Evolutionary conservation across 2,113 vertebrate species (phyloP).

Genomic region (Eublepharis macularius): DNA sequence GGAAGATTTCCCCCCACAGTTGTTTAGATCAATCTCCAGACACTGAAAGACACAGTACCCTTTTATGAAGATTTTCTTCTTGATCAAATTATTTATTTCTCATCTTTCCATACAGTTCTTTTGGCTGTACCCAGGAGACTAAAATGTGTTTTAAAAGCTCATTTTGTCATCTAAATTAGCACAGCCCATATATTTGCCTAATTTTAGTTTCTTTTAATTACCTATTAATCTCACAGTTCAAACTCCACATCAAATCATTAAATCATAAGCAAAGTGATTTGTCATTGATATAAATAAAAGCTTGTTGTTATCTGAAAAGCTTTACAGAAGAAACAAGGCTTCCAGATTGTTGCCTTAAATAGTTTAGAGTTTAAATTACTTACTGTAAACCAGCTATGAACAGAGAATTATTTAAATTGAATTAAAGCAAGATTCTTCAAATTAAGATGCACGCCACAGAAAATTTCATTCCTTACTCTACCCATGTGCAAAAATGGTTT

Average conservation of each 20-base stretch:
- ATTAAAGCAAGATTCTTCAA: neutral
- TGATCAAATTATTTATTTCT: rapidly evolving
- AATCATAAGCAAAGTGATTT: neutral
- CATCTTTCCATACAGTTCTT: rapidly evolving
- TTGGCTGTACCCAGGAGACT: neutral
- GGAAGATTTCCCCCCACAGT: too few species aligned
- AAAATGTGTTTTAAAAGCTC: constrained; percentile 1
- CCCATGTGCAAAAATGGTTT: neutral
- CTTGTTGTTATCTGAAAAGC: neutral
- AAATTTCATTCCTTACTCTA: neutral
- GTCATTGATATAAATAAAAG: neutral
- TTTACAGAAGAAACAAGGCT: neutral
- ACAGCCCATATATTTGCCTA: neutral
- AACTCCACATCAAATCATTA: neutral
- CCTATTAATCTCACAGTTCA: neutral
- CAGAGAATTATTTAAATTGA: constrained; percentile 1
- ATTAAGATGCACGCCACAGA: neutral
- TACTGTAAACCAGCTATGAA: neutral
- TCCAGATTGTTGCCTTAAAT: neutral
- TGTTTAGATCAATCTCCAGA: neutral
- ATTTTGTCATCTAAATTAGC: neutral
- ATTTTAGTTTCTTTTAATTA: neutral
- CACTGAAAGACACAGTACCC: neutral
- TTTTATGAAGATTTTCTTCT: rapidly evolving
- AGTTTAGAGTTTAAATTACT: neutral